Base-by-base conservation (phyloP, 2,113 vertebrate genomes). In the Callaeas wilsoni region DNA sequence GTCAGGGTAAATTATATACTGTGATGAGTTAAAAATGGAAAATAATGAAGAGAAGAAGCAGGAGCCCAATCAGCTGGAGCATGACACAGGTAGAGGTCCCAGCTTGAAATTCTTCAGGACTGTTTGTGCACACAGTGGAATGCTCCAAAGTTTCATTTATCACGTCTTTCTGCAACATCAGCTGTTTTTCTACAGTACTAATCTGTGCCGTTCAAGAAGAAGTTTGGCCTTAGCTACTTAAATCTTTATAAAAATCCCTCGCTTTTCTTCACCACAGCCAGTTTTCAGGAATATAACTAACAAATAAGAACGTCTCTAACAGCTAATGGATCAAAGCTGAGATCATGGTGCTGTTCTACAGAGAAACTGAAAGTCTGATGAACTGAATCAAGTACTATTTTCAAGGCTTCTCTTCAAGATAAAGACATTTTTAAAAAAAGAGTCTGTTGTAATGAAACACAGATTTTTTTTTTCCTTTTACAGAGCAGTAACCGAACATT, bases 401-500 rank as follows among this genome's bases (percentile, higher is more conserved):
- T 39, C 37, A 60, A 88, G 17, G 39, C 18, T 82, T 75, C 32
- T 63, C 32, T 76, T 94, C 56, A 95, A 79, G 53, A 92, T 46
- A 70, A 37, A 62, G 56, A 84, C 42, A 47, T 52, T 3, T 2
- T 6, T 52, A 5, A 16, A 41, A 65, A 32, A 49, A 30, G 6
- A 18, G 8, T 6, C 4, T 53, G 25, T 37, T 93, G 33, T 87
- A 96, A 94, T 89, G 73, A 87, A 98, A 97, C 87, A 69, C 49
- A 71, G 63, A 85, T 88, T 94, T 55, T 49, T 92, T 74, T 65
- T 42, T 96, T 65, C 60, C 32, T 86, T 97, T 97, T 91, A 87
- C 81, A 95, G 84, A 95, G 79, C 37, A 89, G 65, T 84, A 96
- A 94, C 88, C 75, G 74, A 84, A 70, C 53, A 20, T 97, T 97